A percentile compares a stretch with the other conserved stretches of the same genome.
Evolutionary conservation across 2,797 vertebrate species (phyloP).

Genomic region (Sebastes diploproa): DNA sequence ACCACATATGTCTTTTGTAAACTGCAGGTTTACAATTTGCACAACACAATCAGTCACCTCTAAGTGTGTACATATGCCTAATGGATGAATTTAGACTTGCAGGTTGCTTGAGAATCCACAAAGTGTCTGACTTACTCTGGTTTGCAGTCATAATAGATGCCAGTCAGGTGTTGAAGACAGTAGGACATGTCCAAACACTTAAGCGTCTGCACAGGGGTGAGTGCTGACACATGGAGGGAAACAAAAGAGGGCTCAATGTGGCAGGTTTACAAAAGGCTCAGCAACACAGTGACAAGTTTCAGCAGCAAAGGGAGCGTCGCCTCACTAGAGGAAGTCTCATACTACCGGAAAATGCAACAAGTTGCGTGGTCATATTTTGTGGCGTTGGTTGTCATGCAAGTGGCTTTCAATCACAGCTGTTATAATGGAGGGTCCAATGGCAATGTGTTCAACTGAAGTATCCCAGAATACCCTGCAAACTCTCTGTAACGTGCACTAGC

Average conservation of each 20-base stretch:
- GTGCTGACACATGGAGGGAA: neutral
- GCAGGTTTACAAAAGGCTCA: slow-evolving; percentile 2
- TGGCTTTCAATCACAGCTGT: no score
- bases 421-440: no score
- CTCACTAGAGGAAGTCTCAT: neutral
- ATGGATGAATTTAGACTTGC: neutral
- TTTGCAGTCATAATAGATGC: neutral
- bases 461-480: no score
- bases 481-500: no score
- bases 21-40: neutral
- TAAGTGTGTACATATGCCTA: neutral
- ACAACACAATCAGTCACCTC: neutral
- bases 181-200: slow-evolving; percentile 16
- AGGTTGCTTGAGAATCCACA: neutral
- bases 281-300: neutral
- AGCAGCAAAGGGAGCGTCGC: neutral
- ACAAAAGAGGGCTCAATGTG: neutral
- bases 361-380: no score
- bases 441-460: no score
- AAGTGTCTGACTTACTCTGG: neutral
- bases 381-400: no score
- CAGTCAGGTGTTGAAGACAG: slow-evolving; percentile 43
- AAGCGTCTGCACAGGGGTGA: neutral
- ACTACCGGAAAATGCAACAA: no score
- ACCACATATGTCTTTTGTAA: neutral